A percentile compares a stretch with the other conserved stretches of the same genome.
Conservation (phyloP, 2,113 vertebrate genomes). For the Empidonax traillii region DNA sequence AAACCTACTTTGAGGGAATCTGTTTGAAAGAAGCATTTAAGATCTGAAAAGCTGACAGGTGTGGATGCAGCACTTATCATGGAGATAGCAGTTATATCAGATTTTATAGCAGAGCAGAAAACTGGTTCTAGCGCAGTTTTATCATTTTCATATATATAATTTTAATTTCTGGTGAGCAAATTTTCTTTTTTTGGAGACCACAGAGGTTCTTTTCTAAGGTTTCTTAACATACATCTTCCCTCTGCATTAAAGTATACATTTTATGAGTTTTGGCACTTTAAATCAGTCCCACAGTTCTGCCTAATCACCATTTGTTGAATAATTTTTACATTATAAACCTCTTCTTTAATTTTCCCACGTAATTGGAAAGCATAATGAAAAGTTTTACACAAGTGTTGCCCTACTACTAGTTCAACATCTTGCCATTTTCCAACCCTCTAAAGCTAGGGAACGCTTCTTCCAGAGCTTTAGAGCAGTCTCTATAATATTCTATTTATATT, state of each 20-base stretch:
- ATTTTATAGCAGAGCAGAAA: neutral
- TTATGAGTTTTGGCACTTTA: neutral
- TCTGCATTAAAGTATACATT: neutral
- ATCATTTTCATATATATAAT: neutral
- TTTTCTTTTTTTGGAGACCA: neutral
- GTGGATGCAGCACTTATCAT: neutral
- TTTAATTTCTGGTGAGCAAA: neutral
- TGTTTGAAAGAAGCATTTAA: neutral
- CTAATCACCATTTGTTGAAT: neutral
- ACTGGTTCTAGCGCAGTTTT: neutral
- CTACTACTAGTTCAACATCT: neutral
- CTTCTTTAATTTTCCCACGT: neutral
- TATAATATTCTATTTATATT: neutral
- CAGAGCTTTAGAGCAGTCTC: neutral
- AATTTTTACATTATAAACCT: neutral
- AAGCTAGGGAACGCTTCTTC: neutral
- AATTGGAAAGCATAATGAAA: neutral
- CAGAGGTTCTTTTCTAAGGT: neutral
- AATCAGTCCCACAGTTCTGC: neutral
- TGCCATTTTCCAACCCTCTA: neutral
- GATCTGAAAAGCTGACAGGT: neutral
- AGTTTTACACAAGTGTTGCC: neutral
- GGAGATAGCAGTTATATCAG: neutral
- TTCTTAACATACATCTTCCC: neutral
- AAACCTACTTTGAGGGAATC: neutral